phyloP scores from a whole-genome alignment of 2,888 invertebrate species.

The Enchytraeus crypticus region DNA sequence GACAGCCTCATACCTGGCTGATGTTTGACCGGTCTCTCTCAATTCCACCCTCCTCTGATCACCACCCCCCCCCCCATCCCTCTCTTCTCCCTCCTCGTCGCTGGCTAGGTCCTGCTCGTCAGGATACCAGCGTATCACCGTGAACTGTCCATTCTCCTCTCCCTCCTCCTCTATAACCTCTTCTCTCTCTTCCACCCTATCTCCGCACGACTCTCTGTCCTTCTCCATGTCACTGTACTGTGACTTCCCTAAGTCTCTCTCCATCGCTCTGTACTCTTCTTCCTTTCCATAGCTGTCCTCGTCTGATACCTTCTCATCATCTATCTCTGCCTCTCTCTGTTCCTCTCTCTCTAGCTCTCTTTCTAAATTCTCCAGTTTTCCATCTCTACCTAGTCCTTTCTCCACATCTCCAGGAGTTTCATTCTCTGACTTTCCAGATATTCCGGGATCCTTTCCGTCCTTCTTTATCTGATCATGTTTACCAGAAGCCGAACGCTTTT shows the following conservation, averaged over 20 bases:
- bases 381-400: no score
- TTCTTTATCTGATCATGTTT: no score
- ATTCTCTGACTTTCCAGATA: no score
- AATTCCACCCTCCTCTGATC: no score
- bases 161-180: not conserved
- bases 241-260: not conserved
- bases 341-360: no score
- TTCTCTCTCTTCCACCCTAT: not conserved
- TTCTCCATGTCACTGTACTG: not conserved
- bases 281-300: not conserved
- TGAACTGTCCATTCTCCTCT: not conserved
- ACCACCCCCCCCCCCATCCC: no score
- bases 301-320: not conserved
- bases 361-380: no score
- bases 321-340: no score
- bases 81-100: not conserved
- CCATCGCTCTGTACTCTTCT: not conserved
- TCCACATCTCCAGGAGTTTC: no score
- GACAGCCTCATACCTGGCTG: not conserved
- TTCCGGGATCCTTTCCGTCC: no score
- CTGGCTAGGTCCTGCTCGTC: not conserved
- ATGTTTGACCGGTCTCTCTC: not conserved
- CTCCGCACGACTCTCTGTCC: not conserved
- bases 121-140: constrained; percentile 1
- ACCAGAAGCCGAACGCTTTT: no score